These are phyloP conservation scores for Channa argus DNA, from an alignment of 2,113 vertebrate species.

Conservation along the genomic window DNA sequence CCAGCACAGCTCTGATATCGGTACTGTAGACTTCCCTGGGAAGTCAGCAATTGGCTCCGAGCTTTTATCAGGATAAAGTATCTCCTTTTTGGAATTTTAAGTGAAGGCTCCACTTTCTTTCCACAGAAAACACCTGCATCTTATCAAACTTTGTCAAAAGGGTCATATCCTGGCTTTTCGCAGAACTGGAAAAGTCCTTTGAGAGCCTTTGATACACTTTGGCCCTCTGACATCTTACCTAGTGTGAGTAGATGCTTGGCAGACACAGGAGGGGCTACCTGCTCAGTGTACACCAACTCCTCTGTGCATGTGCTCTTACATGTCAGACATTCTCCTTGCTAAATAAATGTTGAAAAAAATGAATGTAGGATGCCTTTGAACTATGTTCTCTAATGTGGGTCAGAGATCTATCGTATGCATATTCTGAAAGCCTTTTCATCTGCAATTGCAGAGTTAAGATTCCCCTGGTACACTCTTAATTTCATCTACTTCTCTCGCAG, in stretches of 20 bases:
- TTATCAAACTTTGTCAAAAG: constrained; percentile 71
- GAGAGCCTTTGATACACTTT: constrained; percentile 57
- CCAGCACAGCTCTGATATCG: constrained; percentile 57
- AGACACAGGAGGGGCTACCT: constrained; percentile 57
- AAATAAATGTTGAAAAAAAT: constrained; percentile 60
- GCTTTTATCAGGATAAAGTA: constrained; percentile 68
- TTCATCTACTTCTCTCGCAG: constrained; percentile 74
- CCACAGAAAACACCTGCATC: constrained; percentile 73
- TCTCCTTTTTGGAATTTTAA: constrained; percentile 62
- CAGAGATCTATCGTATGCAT: constrained; percentile 82
- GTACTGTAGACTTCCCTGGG: constrained; percentile 48
- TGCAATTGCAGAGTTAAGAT: constrained; percentile 80
- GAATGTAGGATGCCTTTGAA: constrained; percentile 78
- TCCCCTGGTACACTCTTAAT: constrained; percentile 79
- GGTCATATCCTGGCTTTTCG: constrained; percentile 54
- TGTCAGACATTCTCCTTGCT: constrained; percentile 37
- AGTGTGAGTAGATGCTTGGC: constrained; percentile 57
- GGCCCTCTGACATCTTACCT: constrained; percentile 58
- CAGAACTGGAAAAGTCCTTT: constrained; percentile 53
- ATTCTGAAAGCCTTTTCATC: constrained; percentile 80
- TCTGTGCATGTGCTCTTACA: constrained; percentile 32
- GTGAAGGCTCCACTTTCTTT: constrained; percentile 58
- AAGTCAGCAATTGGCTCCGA: constrained; percentile 55
- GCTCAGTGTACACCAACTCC: constrained; percentile 40
- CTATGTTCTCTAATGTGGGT: constrained; percentile 80